A percentile compares a stretch with the other conserved stretches of the same genome.
Conservation (phyloP, 2,888 invertebrate species). For the Altica lythri region DNA sequence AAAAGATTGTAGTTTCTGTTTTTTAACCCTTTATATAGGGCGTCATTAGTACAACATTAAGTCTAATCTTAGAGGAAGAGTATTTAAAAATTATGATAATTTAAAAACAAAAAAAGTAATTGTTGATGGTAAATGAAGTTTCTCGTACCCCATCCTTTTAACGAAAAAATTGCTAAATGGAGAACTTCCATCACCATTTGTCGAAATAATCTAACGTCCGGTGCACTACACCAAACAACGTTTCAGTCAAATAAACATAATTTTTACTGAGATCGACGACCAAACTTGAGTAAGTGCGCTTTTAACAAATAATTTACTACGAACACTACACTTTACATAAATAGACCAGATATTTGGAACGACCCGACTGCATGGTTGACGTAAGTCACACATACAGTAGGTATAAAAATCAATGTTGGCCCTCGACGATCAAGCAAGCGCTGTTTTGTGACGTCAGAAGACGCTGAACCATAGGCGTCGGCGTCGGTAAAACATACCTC, state of each 20-base stretch:
- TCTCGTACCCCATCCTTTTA: conserved; percentile 7
- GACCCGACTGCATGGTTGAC: conserved; percentile 47
- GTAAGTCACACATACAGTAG: conserved; percentile 39
- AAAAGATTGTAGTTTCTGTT: too few relatives aligned
- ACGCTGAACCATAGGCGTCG: conserved; percentile 43
- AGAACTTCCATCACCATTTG: conserved; percentile 8
- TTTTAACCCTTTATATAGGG: too few relatives aligned
- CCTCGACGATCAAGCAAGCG: conserved; percentile 50
- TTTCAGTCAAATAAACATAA: not conserved
- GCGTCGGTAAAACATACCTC: too few relatives aligned
- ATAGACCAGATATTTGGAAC: conserved; percentile 47
- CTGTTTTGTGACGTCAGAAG: conserved; percentile 55
- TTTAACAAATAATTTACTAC: conserved; percentile 23
- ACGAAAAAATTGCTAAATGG: not conserved
- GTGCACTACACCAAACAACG: not conserved
- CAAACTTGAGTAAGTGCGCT: conserved; percentile 9
- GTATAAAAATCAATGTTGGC: conserved; percentile 17
- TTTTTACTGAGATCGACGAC: not conserved
- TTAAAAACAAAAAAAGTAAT: too few relatives aligned
- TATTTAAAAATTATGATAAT: too few relatives aligned
- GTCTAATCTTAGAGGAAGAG: too few relatives aligned
- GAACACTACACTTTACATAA: conserved; percentile 41
- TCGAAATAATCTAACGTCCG: not conserved
- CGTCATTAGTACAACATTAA: too few relatives aligned
- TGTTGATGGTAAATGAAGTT: not conserved